These are phyloP conservation scores for Phragmatobia fuliginosa DNA, from an alignment of 2,888 invertebrate genomes.

Conservation along the genomic window DNA sequence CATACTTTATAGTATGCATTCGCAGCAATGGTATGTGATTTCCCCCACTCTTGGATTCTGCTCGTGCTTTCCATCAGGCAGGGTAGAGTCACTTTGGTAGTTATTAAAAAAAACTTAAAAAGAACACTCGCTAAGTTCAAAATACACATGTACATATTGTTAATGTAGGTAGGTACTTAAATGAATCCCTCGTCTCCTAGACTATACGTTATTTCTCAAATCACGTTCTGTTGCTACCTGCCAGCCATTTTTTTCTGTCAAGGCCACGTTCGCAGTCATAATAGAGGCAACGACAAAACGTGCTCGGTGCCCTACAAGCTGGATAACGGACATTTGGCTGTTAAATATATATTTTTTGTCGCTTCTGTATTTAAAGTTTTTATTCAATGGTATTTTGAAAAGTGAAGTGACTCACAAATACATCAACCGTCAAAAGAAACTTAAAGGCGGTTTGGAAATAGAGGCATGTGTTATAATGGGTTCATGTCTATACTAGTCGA, in stretches of 20 bases:
- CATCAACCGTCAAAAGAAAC: constrained; percentile 1
- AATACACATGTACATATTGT: too few relatives aligned
- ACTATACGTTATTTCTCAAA: constrained; percentile 37
- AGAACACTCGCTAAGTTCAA: neutral
- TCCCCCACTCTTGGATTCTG: too few relatives aligned
- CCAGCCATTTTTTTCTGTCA: constrained; percentile 55
- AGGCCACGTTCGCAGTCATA: constrained; percentile 53
- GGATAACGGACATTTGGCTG: constrained; percentile 52
- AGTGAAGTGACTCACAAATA: constrained; percentile 2
- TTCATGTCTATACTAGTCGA: too few relatives aligned
- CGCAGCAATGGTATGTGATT: too few relatives aligned
- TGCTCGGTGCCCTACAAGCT: constrained; percentile 40
- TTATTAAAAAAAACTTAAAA: too few relatives aligned
- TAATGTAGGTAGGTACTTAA: constrained; percentile 1
- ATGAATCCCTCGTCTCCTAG: constrained; percentile 13
- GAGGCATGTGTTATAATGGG: too few relatives aligned
- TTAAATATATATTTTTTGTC: constrained; percentile 18
- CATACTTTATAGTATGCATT: too few relatives aligned
- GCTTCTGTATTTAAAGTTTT: constrained; percentile 9
- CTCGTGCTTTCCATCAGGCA: too few relatives aligned
- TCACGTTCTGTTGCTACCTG: constrained; percentile 70
- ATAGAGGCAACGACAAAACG: constrained; percentile 52
- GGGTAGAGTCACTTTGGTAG: too few relatives aligned
- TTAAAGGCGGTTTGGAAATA: neutral
- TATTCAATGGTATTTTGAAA: constrained; percentile 14